Evolutionary conservation across 2,113 vertebrate genomes (phyloP), one percentile per base, ranked within the genome.

Genomic region (Ammodytes dubius): DNA sequence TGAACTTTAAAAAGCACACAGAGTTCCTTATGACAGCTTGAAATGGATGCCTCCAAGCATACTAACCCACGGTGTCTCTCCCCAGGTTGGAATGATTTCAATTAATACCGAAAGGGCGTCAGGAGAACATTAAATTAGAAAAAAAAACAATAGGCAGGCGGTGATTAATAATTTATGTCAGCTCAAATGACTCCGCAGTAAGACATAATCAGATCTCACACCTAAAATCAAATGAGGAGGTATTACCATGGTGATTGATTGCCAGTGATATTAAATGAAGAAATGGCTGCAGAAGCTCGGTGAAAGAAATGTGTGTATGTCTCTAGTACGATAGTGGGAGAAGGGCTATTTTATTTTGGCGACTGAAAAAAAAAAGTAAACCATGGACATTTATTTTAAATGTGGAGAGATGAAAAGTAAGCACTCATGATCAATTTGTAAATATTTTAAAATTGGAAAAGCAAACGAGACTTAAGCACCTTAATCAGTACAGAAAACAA

Each of bases 141-240:
- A 27, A 27, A 27, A 27, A 83, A 88, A 88, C 88, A 86, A 88
- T 79, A 57, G 85, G 58, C 64, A 77, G 76, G 76, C 58, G 79
- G 83, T 85, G 79, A 91, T 90, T 86, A 83, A 91, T 91, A 87
- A 89, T 92, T 91, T 71, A 90, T 66, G 77, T 69, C 59, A 70
- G 83, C 89, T 83, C 79, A 88, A 88, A 86, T 89, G 78, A 87
- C 84, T 84, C 70, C 1, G 65, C 80, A 89, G 87, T 84, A 90
- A 88, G 54, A 47, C 73, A 77, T 86, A 92, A 90, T 90, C 88
- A 86, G 85, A 88, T 77, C 66, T 54, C 57, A 27, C 27, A 27
- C 59, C 84, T 63, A 19, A 85, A 88, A 88, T 85, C 74, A 88
- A 87, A 88, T 85, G 84, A 90, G 69, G 79, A 80, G 71, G 77